These are phyloP conservation scores for Cryptotermes secundus DNA, from an alignment of 1,140 invertebrate species.

Conservation along the genomic window DNA sequence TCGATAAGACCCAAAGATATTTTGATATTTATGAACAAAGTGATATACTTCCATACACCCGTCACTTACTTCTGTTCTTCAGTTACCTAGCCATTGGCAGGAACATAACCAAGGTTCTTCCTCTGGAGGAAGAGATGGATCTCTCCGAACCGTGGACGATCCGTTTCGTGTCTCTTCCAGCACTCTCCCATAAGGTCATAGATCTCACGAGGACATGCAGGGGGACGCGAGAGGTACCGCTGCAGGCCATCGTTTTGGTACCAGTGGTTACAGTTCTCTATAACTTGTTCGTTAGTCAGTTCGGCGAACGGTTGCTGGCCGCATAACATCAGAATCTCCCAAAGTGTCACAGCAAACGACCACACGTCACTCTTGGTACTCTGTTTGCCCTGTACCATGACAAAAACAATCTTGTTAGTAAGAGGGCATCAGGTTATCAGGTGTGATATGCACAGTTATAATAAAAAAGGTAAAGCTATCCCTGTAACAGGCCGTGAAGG, in stretches of 20 bases:
- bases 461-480: too few species aligned
- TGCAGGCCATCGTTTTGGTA: constrained; percentile 54
- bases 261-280: constrained; percentile 72
- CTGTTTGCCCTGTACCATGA: constrained; percentile 61
- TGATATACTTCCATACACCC: too few species aligned
- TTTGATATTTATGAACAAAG: too few species aligned
- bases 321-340: constrained; percentile 76
- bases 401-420: too few species aligned
- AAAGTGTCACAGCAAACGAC: constrained; percentile 76
- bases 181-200: constrained; percentile 76
- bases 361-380: constrained; percentile 73
- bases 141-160: constrained; percentile 69
- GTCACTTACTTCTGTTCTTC: not conserved
- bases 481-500: too few species aligned
- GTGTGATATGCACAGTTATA: too few species aligned
- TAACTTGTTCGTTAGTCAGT: constrained; percentile 72
- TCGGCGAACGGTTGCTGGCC: constrained; percentile 71
- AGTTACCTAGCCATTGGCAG: constrained; percentile 30
- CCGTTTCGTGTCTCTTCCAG: constrained; percentile 66
- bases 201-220: constrained; percentile 63
- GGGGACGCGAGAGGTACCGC: constrained; percentile 53
- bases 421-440: too few species aligned
- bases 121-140: constrained; percentile 73
- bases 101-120: constrained; percentile 60
- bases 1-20: too few species aligned